Conservation (phyloP, 2,888 invertebrate species). For the Lymantria monacha region DNA sequence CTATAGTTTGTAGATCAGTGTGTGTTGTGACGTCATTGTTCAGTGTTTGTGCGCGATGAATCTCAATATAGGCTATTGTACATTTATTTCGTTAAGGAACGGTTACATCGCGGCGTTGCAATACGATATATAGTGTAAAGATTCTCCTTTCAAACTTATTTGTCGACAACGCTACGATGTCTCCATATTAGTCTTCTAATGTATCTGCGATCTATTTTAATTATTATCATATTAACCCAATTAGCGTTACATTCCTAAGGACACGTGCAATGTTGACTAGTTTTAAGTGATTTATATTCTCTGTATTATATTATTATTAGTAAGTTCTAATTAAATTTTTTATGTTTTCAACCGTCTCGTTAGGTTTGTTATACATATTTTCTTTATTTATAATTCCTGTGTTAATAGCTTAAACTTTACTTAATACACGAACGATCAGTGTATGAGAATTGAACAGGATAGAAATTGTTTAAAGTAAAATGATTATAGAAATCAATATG, state of each 20-base stretch:
- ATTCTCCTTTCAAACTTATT: no score
- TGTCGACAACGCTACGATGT: constrained; percentile 11
- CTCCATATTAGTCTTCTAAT: constrained; percentile 17
- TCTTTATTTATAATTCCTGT: constrained; percentile 27
- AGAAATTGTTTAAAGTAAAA: neutral
- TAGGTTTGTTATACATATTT: constrained; percentile 28
- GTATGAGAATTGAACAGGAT: no score
- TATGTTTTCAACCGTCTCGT: constrained; percentile 29
- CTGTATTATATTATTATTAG: constrained; percentile 69
- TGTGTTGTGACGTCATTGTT: constrained; percentile 59
- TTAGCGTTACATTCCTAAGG: constrained; percentile 78
- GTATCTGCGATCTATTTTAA: constrained; percentile 38
- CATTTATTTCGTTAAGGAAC: constrained; percentile 33
- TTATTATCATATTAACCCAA: constrained; percentile 50
- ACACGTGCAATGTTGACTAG: constrained; percentile 83
- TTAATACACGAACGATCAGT: no score
- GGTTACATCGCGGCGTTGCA: constrained; percentile 11
- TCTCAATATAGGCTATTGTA: constrained; percentile 57
- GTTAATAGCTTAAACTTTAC: neutral
- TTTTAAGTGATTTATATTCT: constrained; percentile 74
- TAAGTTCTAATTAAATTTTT: constrained; percentile 41
- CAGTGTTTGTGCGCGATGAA: constrained; percentile 47
- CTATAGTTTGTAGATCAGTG: constrained; percentile 62
- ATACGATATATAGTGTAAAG: no score
- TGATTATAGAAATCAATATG: constrained; percentile 1